Percentiles rank a stretch among this genome's conserved stretches.
These are phyloP conservation scores for Heliconius aoede DNA, from an alignment of 2,888 invertebrate species.

Conservation along the genomic window DNA sequence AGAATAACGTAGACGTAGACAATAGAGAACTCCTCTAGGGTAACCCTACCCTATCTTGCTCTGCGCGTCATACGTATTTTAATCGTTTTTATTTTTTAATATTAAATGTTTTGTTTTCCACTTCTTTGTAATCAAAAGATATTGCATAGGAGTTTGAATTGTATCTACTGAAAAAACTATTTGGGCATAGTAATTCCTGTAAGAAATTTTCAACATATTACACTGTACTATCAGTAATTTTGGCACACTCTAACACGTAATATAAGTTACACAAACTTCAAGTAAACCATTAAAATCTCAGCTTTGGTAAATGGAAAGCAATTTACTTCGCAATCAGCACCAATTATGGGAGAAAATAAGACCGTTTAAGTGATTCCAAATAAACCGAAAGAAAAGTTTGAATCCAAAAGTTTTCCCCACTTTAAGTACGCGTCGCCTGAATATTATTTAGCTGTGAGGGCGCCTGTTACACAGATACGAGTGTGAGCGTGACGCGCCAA, in stretches of 20 bases:
- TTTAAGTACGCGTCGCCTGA: conserved; percentile 47
- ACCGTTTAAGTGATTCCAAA: conserved; percentile 49
- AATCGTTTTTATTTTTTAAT: no score
- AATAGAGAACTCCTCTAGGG: no score
- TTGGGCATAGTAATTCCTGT: no score
- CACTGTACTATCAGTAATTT: no score
- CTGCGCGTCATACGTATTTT: no score
- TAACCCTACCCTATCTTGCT: no score
- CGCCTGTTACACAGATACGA: conserved; percentile 46
- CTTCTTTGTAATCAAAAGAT: no score
- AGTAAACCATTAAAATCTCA: conserved; percentile 24
- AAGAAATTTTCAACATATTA: no score
- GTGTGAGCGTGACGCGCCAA: neutral
- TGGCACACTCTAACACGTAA: neutral
- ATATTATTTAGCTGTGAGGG: conserved; percentile 48
- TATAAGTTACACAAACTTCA: conserved; percentile 10
- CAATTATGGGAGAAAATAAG: conserved; percentile 45
- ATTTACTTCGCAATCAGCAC: conserved; percentile 43
- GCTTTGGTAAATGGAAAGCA: conserved; percentile 31
- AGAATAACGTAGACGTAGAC: no score
- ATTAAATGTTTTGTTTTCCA: no score
- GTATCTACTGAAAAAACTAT: no score
- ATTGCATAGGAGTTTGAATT: no score
- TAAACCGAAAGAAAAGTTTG: conserved; percentile 49
- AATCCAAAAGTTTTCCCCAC: conserved; percentile 44